Conservation (phyloP, 64 coral and sea anemone species). For the Cladopsammia gracilis region DNA sequence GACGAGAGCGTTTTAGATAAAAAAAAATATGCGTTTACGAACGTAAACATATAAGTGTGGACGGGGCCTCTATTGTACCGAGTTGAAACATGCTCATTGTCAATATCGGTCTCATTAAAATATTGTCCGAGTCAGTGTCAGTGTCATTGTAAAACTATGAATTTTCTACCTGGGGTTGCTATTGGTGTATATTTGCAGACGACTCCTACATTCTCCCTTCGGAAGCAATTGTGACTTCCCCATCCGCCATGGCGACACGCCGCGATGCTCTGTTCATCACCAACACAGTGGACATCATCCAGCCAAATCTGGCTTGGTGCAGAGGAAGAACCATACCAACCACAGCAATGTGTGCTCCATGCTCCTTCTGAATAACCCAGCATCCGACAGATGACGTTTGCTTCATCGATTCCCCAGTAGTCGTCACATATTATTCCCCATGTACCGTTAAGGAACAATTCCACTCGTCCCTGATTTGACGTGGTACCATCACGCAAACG, state of each 20-base stretch:
- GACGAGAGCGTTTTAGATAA: too few species aligned
- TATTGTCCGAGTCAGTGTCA: too few species aligned
- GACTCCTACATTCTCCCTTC: conserved; percentile 42
- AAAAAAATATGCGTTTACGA: too few species aligned
- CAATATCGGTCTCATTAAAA: too few species aligned
- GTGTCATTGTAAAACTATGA: not conserved
- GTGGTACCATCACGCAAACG: not conserved
- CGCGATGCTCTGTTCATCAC: conserved; percentile 63
- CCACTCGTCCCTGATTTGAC: conserved; percentile 32
- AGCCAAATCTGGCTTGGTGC: conserved; percentile 69
- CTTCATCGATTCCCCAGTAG: conserved; percentile 47
- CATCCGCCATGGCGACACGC: conserved; percentile 63
- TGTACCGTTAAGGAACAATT: conserved; percentile 6
- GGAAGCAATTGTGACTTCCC: conserved; percentile 63
- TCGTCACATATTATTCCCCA: conserved; percentile 44
- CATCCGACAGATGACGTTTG: conserved; percentile 43
- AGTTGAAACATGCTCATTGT: too few species aligned
- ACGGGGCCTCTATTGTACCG: too few species aligned
- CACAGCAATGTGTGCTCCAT: conserved; percentile 46
- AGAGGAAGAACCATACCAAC: not conserved
- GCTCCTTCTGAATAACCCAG: conserved; percentile 7
- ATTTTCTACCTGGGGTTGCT: conserved; percentile 8
- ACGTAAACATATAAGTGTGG: too few species aligned
- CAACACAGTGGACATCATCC: conserved; percentile 73
- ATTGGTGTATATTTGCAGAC: conserved; percentile 15